phyloP scores from a whole-genome alignment of 2,113 vertebrate species.

The Melospiza georgiana region DNA sequence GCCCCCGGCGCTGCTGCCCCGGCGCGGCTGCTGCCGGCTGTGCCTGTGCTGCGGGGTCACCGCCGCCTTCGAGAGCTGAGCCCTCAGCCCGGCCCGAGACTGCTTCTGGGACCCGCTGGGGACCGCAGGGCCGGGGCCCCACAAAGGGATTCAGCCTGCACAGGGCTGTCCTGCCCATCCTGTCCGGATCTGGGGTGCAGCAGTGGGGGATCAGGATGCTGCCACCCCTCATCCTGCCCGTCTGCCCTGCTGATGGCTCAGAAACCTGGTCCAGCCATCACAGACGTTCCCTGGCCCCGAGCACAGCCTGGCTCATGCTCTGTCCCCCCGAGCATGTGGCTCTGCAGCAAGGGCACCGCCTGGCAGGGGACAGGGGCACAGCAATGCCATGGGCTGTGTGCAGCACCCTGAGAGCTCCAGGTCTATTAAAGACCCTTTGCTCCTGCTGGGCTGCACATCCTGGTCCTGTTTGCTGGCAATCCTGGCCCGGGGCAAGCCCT shows the following conservation, averaged over 20 bases:
- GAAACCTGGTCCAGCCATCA: not conserved
- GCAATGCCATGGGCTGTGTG: accelerated
- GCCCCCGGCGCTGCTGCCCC: conserved; percentile 40
- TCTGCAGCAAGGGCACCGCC: not conserved
- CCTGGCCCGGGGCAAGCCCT: not conserved
- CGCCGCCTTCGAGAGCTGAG: not conserved
- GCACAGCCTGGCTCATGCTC: not conserved
- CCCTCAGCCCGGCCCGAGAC: accelerated
- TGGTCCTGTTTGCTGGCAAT: not conserved
- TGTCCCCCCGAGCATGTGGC: accelerated
- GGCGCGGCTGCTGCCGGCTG: conserved; percentile 48
- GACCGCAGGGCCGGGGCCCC: accelerated
- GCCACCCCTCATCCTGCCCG: not conserved
- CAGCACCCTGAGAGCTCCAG: not conserved
- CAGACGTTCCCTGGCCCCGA: not conserved
- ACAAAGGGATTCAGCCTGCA: not conserved
- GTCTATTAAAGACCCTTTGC: not conserved
- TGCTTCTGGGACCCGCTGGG: accelerated
- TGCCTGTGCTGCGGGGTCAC: conserved; percentile 68
- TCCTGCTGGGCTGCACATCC: not conserved
- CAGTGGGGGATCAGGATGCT: accelerated
- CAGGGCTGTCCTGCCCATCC: not conserved
- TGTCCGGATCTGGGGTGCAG: not conserved
- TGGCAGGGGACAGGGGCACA: not conserved
- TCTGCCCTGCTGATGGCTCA: not conserved